A percentile compares a stretch with the other conserved stretches of the same genome.
These are phyloP conservation scores for Uloborus diversus DNA, from an alignment of 1,140 invertebrate species.

Conservation along the genomic window DNA sequence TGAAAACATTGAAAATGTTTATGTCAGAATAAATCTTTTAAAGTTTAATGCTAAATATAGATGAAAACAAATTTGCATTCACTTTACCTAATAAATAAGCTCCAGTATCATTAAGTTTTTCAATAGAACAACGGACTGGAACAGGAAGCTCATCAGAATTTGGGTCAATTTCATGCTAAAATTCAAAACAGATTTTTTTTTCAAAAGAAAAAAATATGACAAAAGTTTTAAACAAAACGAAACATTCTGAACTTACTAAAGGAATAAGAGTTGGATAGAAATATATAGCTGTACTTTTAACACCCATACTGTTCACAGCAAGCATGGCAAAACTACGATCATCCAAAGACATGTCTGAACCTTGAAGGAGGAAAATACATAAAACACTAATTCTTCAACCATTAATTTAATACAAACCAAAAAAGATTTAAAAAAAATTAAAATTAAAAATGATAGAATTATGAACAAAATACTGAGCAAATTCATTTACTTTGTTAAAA, in stretches of 20 bases:
- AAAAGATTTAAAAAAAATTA: no score
- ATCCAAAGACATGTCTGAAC: conserved; percentile 60
- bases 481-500: no score
- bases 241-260: conserved; percentile 66
- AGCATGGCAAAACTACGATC: conserved; percentile 86
- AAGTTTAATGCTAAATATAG: no score
- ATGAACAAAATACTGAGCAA: no score
- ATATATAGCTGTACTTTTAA: conserved; percentile 80
- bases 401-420: no score
- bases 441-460: no score
- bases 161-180: conserved; percentile 64
- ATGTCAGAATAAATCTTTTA: no score
- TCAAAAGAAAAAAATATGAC: neutral
- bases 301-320: conserved; percentile 82
- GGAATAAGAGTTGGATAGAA: conserved; percentile 91
- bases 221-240: neutral
- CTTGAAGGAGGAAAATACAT: neutral
- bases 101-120: conserved; percentile 87
- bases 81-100: conserved; percentile 84
- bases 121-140: conserved; percentile 82
- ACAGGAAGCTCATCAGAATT: conserved; percentile 68
- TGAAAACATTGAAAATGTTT: no score
- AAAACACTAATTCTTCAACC: no score
- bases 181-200: conserved; percentile 22
- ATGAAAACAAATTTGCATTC: no score